Percentiles rank a stretch among this genome's conserved stretches.
Conservation (phyloP, 2,113 vertebrate species). For the Paratilapia polleni region DNA sequence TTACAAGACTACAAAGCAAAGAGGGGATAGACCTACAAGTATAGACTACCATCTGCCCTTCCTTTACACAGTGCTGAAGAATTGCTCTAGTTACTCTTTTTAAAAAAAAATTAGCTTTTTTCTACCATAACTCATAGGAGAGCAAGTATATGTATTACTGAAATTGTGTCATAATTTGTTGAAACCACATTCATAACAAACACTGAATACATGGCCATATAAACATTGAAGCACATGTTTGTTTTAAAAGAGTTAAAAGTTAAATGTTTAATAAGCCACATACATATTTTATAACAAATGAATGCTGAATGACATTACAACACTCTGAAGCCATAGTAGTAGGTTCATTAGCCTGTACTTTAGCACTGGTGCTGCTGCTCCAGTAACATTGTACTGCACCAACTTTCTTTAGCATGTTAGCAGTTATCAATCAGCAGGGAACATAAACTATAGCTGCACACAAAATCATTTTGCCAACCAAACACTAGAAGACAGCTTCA, state of each 20-base stretch:
- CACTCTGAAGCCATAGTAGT: not conserved
- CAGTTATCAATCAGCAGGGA: not conserved
- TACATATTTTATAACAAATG: not conserved
- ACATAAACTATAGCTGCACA: not conserved
- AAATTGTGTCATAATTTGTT: not conserved
- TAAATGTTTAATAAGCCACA: no score
- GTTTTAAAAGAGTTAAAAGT: not conserved
- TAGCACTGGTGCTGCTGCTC: not conserved
- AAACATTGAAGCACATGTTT: not conserved
- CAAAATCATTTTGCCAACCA: not conserved
- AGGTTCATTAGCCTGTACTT: not conserved
- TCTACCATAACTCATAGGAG: not conserved
- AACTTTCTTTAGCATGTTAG: not conserved
- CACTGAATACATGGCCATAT: not conserved
- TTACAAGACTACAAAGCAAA: not conserved
- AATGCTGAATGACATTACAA: not conserved
- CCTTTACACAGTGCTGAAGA: not conserved
- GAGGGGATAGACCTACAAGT: not conserved
- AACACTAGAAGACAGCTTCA: not conserved
- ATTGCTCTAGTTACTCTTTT: not conserved
- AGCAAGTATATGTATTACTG: not conserved
- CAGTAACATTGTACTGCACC: not conserved
- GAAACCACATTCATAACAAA: not conserved
- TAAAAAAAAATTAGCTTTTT: not conserved
- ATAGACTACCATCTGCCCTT: not conserved